phyloP scores from a whole-genome alignment of 30 jellyfish, hydroid and myxozoan genomes.

The Catostylus mosaicus region DNA sequence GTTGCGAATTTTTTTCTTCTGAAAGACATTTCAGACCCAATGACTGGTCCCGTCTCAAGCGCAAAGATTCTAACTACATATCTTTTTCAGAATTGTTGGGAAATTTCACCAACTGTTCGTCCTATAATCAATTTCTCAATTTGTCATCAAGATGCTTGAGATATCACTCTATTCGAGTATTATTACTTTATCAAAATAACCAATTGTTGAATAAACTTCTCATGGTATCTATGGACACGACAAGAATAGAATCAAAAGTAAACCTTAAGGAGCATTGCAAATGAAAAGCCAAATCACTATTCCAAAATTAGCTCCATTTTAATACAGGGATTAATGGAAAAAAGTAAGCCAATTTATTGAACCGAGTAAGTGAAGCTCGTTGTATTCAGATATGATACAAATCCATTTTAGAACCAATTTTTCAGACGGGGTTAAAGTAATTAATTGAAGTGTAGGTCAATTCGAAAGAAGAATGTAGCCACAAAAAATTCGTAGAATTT shows the following conservation, averaged over 20 bases:
- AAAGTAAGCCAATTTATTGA: not conserved
- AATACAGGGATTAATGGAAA: not conserved
- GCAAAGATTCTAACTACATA: too few relatives aligned
- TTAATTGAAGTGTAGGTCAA: not conserved
- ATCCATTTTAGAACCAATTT: not conserved
- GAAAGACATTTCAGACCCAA: too few relatives aligned
- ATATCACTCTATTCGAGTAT: too few relatives aligned
- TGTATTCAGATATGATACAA: not conserved
- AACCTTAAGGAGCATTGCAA: not conserved
- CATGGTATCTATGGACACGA: too few relatives aligned
- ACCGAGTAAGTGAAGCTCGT: not conserved
- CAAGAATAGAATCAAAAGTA: not conserved
- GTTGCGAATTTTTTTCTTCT: too few relatives aligned
- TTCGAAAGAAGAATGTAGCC: slow-evolving; percentile 5
- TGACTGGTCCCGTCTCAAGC: too few relatives aligned
- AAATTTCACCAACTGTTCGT: too few relatives aligned
- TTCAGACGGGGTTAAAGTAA: not conserved
- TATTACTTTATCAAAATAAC: too few relatives aligned
- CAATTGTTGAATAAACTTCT: too few relatives aligned
- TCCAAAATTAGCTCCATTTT: not conserved
- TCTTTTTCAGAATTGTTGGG: too few relatives aligned
- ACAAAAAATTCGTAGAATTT: not conserved
- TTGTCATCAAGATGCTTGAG: too few relatives aligned
- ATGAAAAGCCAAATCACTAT: not conserved
- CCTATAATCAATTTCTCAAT: too few relatives aligned